Percentiles rank a stretch among this genome's conserved stretches.
Conservation (phyloP, 2,113 vertebrate genomes). For the Ciconia stormi region DNA sequence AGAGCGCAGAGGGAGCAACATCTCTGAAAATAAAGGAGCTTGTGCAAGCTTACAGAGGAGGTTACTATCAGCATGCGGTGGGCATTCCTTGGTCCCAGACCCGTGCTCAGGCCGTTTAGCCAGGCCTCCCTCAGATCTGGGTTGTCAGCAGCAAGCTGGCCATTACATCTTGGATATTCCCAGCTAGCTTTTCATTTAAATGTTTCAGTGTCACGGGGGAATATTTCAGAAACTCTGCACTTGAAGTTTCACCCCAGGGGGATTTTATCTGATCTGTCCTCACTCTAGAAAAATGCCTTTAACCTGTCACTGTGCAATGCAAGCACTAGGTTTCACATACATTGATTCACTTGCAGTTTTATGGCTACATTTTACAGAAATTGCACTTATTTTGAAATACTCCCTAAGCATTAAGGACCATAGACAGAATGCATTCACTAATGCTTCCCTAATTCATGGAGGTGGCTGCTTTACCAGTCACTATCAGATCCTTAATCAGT, state of each 20-base stretch:
- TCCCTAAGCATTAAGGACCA: conserved; percentile 25
- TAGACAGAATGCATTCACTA: conserved; percentile 71
- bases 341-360: background rate
- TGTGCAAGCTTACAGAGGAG: background rate
- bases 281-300: background rate
- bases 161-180: background rate
- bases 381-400: conserved; percentile 66
- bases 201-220: background rate
- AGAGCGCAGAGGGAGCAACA: background rate
- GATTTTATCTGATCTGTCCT: background rate
- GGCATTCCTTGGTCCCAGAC: background rate
- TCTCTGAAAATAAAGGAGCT: conserved; percentile 8
- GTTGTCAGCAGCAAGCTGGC: background rate
- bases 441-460: conserved; percentile 71
- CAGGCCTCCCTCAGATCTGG: background rate
- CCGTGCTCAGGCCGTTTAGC: background rate
- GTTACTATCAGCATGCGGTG: background rate
- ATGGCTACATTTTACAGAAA: conserved; percentile 28
- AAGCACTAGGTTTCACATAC: background rate
- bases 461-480: conserved; percentile 74
- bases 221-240: background rate
- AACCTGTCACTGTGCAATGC: background rate
- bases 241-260: background rate
- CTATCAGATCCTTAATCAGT: conserved; percentile 81
- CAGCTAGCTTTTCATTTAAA: background rate